Conservation (phyloP, 2,888 invertebrate genomes). For the Tanypteryx hageni region DNA sequence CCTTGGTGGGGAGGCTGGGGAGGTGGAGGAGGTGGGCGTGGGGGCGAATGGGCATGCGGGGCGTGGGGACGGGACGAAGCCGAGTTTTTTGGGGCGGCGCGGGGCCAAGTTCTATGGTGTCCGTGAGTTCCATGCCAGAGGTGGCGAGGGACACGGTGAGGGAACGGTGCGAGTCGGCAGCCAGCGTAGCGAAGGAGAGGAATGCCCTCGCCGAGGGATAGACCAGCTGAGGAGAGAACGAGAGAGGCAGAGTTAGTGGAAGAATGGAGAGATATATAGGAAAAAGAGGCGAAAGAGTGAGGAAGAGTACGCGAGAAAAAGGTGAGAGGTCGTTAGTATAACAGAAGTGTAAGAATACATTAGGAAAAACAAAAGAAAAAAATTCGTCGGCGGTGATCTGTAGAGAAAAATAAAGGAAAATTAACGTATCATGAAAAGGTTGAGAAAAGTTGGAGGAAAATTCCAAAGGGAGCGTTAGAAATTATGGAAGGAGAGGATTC, state of each 20-base stretch:
- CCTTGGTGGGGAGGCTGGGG: conserved; percentile 82
- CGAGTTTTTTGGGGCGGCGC: conserved; percentile 76
- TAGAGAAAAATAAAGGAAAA: no score
- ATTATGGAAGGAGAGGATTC: not conserved
- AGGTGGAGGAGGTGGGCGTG: conserved; percentile 75
- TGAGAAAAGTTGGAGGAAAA: no score
- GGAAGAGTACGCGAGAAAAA: no score
- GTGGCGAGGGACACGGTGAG: conserved; percentile 83
- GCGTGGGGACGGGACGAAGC: conserved; percentile 76
- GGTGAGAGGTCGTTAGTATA: no score
- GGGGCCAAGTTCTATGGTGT: conserved; percentile 80
- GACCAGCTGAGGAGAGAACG: conserved; percentile 2
- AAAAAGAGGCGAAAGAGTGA: no score
- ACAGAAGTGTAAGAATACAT: no score
- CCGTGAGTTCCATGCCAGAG: conserved; percentile 84
- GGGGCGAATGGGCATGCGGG: conserved; percentile 72
- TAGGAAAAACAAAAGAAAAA: no score
- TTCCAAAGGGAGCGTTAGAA: no score
- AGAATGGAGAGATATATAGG: no score
- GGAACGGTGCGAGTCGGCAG: conserved; percentile 80
- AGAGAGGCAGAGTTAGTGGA: not conserved
- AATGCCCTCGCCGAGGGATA: conserved; percentile 81
- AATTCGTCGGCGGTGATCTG: no score
- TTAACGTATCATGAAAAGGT: no score
- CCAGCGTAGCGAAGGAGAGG: conserved; percentile 79